phyloP scores from a whole-genome alignment of 2,113 vertebrate genomes.

The Malaclemys terrapin region DNA sequence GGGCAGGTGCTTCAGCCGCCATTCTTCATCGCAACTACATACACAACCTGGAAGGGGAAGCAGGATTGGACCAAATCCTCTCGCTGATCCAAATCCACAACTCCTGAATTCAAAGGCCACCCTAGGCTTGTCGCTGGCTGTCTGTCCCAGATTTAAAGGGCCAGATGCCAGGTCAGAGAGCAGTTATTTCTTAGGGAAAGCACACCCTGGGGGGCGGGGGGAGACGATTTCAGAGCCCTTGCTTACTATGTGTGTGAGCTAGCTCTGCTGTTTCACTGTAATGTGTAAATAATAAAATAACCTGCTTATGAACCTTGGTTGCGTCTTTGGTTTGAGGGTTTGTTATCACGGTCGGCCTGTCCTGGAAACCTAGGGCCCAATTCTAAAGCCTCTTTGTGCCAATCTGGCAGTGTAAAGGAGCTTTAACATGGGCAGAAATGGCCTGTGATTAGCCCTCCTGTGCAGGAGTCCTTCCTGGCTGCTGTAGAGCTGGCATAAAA shows the following conservation, averaged over 20 bases:
- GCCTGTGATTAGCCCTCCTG: no score
- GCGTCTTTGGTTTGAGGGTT: neutral
- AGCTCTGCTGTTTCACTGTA: neutral
- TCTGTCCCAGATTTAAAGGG: neutral
- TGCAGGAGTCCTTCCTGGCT: no score
- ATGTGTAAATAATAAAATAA: neutral
- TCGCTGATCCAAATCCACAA: neutral
- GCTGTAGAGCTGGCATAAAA: no score
- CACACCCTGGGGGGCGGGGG: rapidly evolving
- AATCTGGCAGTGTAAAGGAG: no score
- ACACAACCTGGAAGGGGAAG: neutral
- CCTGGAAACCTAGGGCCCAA: no score
- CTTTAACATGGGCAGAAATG: no score
- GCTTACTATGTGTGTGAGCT: neutral
- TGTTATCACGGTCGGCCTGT: no score
- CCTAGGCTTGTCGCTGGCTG: neutral
- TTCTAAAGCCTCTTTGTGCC: no score
- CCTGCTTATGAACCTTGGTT: neutral
- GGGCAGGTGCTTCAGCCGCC: neutral
- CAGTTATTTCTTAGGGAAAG: neutral
- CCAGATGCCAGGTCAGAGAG: neutral
- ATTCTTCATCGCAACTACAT: neutral
- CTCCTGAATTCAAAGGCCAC: neutral
- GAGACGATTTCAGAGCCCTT: neutral
- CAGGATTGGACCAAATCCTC: neutral